A percentile compares a stretch with the other conserved stretches of the same genome.
Conservation (phyloP, 2,797 vertebrate genomes). For the Simalia tracyae region DNA sequence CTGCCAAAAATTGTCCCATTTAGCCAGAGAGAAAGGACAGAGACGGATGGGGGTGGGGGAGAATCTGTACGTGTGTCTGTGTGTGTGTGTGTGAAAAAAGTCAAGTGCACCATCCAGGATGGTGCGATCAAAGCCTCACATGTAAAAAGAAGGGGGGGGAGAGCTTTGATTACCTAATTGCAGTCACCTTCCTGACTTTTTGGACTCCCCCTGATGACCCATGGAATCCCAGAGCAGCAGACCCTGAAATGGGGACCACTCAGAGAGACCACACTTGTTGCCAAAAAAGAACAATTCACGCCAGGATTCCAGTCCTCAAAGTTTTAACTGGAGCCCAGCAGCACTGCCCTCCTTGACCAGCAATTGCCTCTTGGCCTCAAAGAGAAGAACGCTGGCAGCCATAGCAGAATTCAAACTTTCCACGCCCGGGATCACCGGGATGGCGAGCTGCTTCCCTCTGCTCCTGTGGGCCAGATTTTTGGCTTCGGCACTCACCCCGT, state of each 20-base stretch:
- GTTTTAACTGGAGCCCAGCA: slow-evolving; percentile 7
- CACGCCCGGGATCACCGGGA: slow-evolving; percentile 81
- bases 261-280: background rate
- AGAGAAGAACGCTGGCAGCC: slow-evolving; percentile 88
- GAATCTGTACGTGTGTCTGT: background rate
- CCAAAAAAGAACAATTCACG: too few relatives aligned
- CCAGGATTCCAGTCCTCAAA: background rate
- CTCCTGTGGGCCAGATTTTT: slow-evolving; percentile 79
- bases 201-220: background rate
- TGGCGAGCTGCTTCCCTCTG: slow-evolving; percentile 78
- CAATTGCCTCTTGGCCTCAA: slow-evolving; percentile 89
- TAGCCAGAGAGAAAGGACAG: too few relatives aligned
- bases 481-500: slow-evolving; percentile 82
- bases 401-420: slow-evolving; percentile 92
- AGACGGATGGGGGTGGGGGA: too few relatives aligned
- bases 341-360: background rate
- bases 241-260: background rate
- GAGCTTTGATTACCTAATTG: background rate
- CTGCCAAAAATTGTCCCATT: background rate
- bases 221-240: background rate
- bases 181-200: background rate
- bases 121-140: background rate
- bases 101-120: background rate
- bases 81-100: background rate
- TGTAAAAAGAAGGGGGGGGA: too few relatives aligned